These are phyloP conservation scores for Enteromius anoplus DNA, from an alignment of 2,797 vertebrate genomes.

Conservation along the genomic window DNA sequence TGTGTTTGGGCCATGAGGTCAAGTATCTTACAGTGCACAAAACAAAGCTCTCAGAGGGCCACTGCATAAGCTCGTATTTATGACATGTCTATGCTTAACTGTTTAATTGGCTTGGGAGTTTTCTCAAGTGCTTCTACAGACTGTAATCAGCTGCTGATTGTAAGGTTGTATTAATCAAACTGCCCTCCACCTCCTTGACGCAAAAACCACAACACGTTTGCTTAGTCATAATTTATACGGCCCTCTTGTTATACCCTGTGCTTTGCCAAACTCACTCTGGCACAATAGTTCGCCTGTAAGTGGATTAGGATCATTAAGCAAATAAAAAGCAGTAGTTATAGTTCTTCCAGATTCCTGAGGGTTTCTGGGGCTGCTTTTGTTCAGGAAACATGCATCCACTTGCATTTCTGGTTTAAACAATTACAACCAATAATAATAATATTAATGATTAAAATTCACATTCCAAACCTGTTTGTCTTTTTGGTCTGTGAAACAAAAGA, in stretches of 20 bases:
- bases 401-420: not conserved
- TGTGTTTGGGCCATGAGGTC: conserved; percentile 18
- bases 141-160: conserved; percentile 37
- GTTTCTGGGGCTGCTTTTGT: not conserved
- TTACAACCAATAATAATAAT: not conserved
- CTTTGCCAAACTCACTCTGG: conserved; percentile 14
- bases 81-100: conserved; percentile 36
- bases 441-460: not conserved
- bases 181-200: conserved; percentile 10
- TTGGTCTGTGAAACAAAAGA: not conserved
- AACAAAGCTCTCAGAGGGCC: not conserved
- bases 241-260: conserved; percentile 1
- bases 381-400: not conserved
- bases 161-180: conserved; percentile 48
- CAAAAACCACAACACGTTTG: conserved; percentile 32
- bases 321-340: conserved; percentile 31
- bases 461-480: not conserved
- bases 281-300: not conserved
- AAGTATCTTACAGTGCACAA: not conserved
- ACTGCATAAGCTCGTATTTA: conserved; percentile 14
- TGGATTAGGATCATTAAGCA: conserved; percentile 32
- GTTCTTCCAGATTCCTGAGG: not conserved
- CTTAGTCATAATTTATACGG: conserved; percentile 29
- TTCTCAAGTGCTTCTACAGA: conserved; percentile 36
- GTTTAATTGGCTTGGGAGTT: conserved; percentile 38